A percentile compares a stretch with the other conserved stretches of the same genome.
Conservation (phyloP, 2,797 vertebrate species). For the Australoheros facetus region DNA sequence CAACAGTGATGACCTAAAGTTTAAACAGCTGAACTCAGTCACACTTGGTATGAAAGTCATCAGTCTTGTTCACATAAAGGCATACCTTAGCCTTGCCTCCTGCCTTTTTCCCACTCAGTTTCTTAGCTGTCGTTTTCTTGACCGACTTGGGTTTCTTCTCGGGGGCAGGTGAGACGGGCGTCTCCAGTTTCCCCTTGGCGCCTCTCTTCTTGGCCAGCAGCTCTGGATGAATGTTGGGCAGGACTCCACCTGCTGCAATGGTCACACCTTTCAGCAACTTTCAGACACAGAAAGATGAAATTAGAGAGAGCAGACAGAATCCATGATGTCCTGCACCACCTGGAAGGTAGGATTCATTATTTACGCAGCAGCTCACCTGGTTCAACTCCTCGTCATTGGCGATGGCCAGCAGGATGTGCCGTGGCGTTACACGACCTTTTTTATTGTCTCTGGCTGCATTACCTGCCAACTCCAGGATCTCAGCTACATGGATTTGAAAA, state of each 20-base stretch:
- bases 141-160: slow-evolving; percentile 90
- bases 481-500: slow-evolving; percentile 77
- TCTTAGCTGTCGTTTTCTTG: slow-evolving; percentile 90
- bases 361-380: slow-evolving; percentile 82
- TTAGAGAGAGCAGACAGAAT: neutral
- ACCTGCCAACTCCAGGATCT: slow-evolving; percentile 97
- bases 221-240: slow-evolving; percentile 98
- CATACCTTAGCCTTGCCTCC: slow-evolving; percentile 89
- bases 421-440: slow-evolving; percentile 96
- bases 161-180: slow-evolving; percentile 89
- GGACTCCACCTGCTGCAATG: slow-evolving; percentile 95
- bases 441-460: slow-evolving; percentile 99
- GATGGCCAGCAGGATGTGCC: slow-evolving; percentile 92
- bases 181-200: slow-evolving; percentile 94
- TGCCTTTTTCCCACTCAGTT: slow-evolving; percentile 85
- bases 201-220: slow-evolving; percentile 95
- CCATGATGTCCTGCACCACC: neutral
- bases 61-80: neutral
- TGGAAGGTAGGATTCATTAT: neutral
- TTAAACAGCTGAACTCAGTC: neutral
- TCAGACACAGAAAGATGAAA: slow-evolving; percentile 16
- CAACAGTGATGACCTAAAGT: neutral
- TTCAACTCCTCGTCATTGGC: slow-evolving; percentile 98
- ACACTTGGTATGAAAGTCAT: neutral
- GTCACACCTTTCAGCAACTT: slow-evolving; percentile 97